Evolutionary conservation across 2,888 invertebrate species (phyloP), one percentile per base, ranked within the genome.

Genomic region (Hemistola chrysoprasaria): DNA sequence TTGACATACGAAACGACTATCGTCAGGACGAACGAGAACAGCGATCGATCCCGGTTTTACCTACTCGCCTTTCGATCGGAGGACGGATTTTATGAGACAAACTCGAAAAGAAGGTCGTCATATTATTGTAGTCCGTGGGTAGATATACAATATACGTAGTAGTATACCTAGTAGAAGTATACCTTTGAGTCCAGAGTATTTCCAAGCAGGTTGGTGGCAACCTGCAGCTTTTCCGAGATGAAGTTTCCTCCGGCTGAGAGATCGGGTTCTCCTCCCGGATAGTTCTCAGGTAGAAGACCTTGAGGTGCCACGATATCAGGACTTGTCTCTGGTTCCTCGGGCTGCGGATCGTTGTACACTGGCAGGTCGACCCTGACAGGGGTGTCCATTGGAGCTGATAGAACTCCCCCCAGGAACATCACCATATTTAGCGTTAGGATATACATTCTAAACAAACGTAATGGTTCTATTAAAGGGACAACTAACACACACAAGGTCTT

Each of bases 351-450:
- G 43, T 84, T 70, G 55, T 82, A 86, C 0, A 87, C 85, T 1
- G 86, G 87, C 23, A 88, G 52, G 30, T 87, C 87, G 1, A 88
- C 71, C 1, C 72, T 68, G 6, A 87, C 56, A 0, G 86, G 86
- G 5, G 72, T 76, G 38, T 86, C 85, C 1, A 58, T 54, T 8
- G 90, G 87, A 1, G 73, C 76, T 10, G 77, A 56, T 11, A 63
- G 40, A 46, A 71, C 63, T 5, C 59, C 62, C 1, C 50, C 57
- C 21, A 62, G 27, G 16, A 62, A 38, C 4, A 69, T 26, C 6
- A 71, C 6, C 1, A 69, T n/a, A 3, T 73, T 2, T 3, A 60
- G 11, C 5, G 50, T 23, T 22, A 10, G 42, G 21, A 23, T 39
- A 7, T 33, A 11, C 83, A 83, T 85, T 54, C 80, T 83, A 65